phyloP scores from a whole-genome alignment of 2,113 vertebrate genomes.

The Marcusenius ussheri region DNA sequence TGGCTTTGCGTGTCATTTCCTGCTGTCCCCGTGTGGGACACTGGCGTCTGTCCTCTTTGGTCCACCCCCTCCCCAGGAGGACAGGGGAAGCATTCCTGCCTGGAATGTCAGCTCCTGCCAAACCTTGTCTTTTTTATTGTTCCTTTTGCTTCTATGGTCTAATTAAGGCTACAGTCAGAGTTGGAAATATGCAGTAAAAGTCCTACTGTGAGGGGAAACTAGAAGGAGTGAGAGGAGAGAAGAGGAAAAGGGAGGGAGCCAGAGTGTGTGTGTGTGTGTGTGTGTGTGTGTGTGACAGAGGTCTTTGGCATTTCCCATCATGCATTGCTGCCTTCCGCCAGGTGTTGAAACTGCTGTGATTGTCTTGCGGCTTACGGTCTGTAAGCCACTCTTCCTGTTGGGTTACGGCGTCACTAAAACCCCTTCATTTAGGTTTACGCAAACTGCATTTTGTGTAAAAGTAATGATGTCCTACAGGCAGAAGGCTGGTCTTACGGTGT shows the following conservation, averaged over 20 bases:
- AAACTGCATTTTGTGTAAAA: neutral
- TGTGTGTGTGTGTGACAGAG: neutral
- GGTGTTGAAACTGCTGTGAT: neutral
- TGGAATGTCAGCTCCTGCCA: constrained; percentile 48
- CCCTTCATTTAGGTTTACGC: neutral
- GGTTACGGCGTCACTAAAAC: neutral
- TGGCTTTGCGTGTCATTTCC: neutral
- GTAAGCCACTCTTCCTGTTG: neutral
- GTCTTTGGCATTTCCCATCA: neutral
- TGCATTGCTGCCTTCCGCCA: neutral
- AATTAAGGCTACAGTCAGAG: constrained; percentile 38
- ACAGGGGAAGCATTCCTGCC: constrained; percentile 23
- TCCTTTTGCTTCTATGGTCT: constrained; percentile 35
- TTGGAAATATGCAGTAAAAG: constrained; percentile 26
- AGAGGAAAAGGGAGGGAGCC: neutral
- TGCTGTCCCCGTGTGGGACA: neutral
- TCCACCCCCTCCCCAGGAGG: neutral
- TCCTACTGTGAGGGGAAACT: neutral
- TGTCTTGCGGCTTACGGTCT: neutral
- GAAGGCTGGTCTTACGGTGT: neutral
- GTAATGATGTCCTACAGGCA: neutral
- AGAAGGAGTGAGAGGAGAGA: neutral
- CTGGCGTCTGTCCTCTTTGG: neutral
- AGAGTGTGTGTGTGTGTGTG: neutral
- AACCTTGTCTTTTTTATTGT: constrained; percentile 33